phyloP scores from a whole-genome alignment of 2,113 vertebrate genomes.

The Aptenodytes patagonicus region DNA sequence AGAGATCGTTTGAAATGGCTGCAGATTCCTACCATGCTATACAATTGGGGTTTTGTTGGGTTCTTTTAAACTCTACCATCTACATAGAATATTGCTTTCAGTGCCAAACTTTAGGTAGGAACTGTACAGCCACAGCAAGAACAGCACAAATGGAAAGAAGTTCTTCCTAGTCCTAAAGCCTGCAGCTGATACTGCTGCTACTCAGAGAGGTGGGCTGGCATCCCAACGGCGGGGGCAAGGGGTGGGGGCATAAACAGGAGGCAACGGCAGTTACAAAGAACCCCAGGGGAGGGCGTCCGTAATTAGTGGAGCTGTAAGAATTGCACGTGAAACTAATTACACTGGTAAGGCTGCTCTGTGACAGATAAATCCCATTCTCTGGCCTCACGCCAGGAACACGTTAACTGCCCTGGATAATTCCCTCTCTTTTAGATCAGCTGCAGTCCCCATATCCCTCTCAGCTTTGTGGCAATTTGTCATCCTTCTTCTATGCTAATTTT shows the following conservation, averaged over 20 bases:
- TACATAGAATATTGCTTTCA: background rate
- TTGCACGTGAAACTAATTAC: background rate
- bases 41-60: background rate
- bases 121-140: background rate
- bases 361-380: background rate
- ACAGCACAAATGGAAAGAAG: background rate
- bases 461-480: background rate
- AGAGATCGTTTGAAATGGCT: background rate
- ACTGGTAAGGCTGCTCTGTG: background rate
- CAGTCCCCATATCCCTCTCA: background rate
- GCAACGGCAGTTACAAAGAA: background rate
- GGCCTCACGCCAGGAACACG: background rate
- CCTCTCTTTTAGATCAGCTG: background rate
- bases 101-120: background rate
- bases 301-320: background rate
- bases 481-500: background rate
- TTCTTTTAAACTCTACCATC: background rate
- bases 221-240: rapidly evolving
- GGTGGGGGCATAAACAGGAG: background rate
- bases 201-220: background rate
- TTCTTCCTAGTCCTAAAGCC: background rate
- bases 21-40: background rate
- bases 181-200: background rate
- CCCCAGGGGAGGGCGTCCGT: background rate
- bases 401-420: background rate